Evolutionary conservation across 2,113 vertebrate species (phyloP).

Genomic region (Hippocampus abdominalis): DNA sequence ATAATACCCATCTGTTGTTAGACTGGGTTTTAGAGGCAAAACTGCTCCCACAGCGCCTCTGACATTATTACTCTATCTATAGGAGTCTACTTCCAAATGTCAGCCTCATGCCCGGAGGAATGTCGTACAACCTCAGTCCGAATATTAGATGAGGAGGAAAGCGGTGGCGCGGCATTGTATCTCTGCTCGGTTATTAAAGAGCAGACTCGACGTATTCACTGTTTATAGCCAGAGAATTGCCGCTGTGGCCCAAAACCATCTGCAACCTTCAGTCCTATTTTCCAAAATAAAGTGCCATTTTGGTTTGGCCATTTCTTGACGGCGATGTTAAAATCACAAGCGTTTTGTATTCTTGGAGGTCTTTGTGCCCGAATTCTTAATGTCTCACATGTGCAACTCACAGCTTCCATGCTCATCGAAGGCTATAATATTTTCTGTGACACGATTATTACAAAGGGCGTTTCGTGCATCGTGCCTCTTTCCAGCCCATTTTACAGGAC

Average conservation of each 20-base stretch:
- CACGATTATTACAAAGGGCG: constrained; percentile 10
- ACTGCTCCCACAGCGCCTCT: constrained; percentile 47
- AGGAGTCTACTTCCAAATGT: constrained; percentile 66
- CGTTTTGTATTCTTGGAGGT: constrained; percentile 3
- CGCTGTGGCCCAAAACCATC: constrained; percentile 2
- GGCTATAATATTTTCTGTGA: neutral
- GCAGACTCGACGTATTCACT: constrained; percentile 44
- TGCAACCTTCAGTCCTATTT: constrained; percentile 41
- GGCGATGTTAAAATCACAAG: constrained; percentile 16
- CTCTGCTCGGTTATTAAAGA: constrained; percentile 52
- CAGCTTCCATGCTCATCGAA: constrained; percentile 7
- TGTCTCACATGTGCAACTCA: neutral
- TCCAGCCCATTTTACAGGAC: neutral
- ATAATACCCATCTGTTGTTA: constrained; percentile 38
- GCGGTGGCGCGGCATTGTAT: constrained; percentile 15
- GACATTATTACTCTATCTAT: constrained; percentile 66
- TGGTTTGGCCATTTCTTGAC: constrained; percentile 28
- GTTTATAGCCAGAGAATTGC: constrained; percentile 31
- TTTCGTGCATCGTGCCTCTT: constrained; percentile 5
- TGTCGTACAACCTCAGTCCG: constrained; percentile 48
- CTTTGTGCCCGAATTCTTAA: neutral
- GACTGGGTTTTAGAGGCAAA: constrained; percentile 34
- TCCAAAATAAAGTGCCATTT: constrained; percentile 12
- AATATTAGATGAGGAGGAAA: constrained; percentile 57
- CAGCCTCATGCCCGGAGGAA: constrained; percentile 61